Evolutionary conservation across 2,113 vertebrate species (phyloP).

Genomic region (Notiomystis cincta): DNA sequence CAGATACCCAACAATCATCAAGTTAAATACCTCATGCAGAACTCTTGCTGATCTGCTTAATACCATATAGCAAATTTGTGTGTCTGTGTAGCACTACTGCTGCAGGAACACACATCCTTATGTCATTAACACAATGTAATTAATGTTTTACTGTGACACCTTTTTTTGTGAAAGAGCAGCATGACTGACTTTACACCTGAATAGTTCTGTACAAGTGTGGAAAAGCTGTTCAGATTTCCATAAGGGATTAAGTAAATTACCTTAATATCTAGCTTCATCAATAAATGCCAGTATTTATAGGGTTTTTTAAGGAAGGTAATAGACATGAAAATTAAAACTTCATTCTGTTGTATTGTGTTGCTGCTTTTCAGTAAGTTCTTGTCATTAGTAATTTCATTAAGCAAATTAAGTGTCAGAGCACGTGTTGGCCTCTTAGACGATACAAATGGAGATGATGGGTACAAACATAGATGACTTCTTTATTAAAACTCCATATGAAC

Average conservation of each 20-base stretch:
- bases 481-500: not conserved
- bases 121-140: not conserved
- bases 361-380: not conserved
- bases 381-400: not conserved
- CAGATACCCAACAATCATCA: not conserved
- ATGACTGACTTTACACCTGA: accelerated
- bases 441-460: not conserved
- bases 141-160: not conserved
- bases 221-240: not conserved
- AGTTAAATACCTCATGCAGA: not conserved
- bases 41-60: not conserved
- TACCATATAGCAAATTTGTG: not conserved
- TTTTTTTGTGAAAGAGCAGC: not conserved
- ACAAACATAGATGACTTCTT: not conserved
- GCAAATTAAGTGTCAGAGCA: not conserved
- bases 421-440: not conserved
- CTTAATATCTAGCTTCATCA: not conserved
- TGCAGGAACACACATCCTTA: not conserved
- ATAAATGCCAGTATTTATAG: not conserved
- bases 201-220: not conserved
- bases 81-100: not conserved
- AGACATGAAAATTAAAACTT: not conserved
- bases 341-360: not conserved
- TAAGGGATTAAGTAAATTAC: not conserved
- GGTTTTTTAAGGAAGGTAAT: not conserved